Evolutionary conservation across 2,888 invertebrate genomes (phyloP), one percentile per base, ranked within the genome.

Genomic region (Abscondita cerata): DNA sequence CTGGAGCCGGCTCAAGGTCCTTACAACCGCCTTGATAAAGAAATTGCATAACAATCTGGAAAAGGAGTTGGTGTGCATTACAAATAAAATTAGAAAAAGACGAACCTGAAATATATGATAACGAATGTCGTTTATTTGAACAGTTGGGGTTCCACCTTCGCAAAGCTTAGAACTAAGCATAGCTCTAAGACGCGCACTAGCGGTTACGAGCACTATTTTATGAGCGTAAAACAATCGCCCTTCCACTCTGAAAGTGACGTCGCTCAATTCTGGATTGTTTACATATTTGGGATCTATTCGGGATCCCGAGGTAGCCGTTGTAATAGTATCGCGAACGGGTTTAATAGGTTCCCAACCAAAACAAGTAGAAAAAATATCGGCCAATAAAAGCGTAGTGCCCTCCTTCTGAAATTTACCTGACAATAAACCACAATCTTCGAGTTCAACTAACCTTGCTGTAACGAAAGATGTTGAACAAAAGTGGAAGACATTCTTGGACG

Each of bases 231-330:
- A 95, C 18, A 95, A 84, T 65, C 93, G 86, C 0, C 94, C 95
- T 78, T 95, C 95, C 52, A 96, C 95, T 75, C 94, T 86, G 80
- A 96, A 96, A 57, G 94, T 94, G 20, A 96, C 95, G 77, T 96
- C 96, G 71, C 94, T 94, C 34, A 96, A 84, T 74, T 95, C 94
- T 0, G 95, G 93, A 82, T 95, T 96, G 83, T 96, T 96, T 67
- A 96, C 95, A 81, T 94, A 96, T 75, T 93, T 91, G 0, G 95
- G 93, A 82, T 96, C 96, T 70, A 95, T 94, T 62, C 94, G 84
- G 0, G 94, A 91, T 34, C 89, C 88, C 18, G 83, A 83, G 0
- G 86, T 84, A 5, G 87, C 82, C 1, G 90, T 86, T 20, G 89
- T 82, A 1, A 84, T 81, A 31, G 87, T 87, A 72, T 89, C 89